These are phyloP conservation scores for Onychostruthus taczanowskii DNA, from an alignment of 2,113 vertebrate species.

Conservation along the genomic window DNA sequence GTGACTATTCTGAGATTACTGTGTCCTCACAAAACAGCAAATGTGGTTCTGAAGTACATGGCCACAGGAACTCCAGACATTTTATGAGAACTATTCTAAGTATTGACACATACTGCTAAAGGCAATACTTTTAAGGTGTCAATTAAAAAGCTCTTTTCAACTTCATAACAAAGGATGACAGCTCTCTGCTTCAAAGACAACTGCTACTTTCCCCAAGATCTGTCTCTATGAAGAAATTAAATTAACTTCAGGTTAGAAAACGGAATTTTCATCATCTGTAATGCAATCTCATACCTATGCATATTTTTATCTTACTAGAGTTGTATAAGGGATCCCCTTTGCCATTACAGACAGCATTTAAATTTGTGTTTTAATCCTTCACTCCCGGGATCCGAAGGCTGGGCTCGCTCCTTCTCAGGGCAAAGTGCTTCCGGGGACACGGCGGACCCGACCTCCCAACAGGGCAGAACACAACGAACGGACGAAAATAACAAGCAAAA, in stretches of 20 bases:
- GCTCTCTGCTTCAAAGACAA: not conserved
- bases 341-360: not conserved
- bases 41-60: not conserved
- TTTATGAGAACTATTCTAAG: not conserved
- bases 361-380: not conserved
- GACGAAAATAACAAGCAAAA: not conserved
- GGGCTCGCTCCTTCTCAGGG: not conserved
- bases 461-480: too few species aligned
- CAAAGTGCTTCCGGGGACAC: not conserved
- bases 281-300: fast-evolving
- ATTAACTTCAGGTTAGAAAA: not conserved
- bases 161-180: not conserved
- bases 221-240: not conserved
- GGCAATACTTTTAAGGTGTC: not conserved
- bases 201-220: not conserved
- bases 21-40: not conserved
- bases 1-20: not conserved
- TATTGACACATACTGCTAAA: not conserved
- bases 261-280: too few species aligned
- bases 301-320: fast-evolving
- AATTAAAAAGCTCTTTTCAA: not conserved
- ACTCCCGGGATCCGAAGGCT: too few species aligned
- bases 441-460: not conserved
- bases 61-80: not conserved
- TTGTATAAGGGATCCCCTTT: fast-evolving